These are phyloP conservation scores for Ectemnius continuus DNA, from an alignment of 2,888 invertebrate species.

Conservation along the genomic window DNA sequence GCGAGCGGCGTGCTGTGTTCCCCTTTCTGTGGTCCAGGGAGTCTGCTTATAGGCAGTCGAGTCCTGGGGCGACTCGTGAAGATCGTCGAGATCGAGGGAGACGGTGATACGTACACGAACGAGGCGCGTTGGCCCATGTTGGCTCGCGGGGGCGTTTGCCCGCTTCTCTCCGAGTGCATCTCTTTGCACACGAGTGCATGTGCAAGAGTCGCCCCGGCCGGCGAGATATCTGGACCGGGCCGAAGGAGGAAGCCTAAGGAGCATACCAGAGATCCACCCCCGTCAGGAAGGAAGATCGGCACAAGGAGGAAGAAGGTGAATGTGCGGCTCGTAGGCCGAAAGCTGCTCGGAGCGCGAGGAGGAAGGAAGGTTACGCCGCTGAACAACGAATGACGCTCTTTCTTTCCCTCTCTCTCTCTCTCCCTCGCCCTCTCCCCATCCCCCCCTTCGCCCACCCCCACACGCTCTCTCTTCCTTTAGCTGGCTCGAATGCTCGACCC, in stretches of 20 bases:
- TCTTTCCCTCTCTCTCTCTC: constrained; percentile 8
- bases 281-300: constrained; percentile 3
- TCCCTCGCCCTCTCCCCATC: constrained; percentile 30
- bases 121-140: constrained; percentile 60
- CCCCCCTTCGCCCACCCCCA: no score
- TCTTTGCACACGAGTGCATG: constrained; percentile 47
- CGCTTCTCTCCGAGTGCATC: constrained; percentile 34
- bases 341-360: constrained; percentile 39
- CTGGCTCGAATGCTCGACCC: neutral
- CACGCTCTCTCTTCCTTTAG: constrained; percentile 15
- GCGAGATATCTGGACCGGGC: constrained; percentile 25
- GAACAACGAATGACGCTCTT: constrained; percentile 50
- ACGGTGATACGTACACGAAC: constrained; percentile 57
- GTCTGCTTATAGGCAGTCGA: constrained; percentile 64
- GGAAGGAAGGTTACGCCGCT: constrained; percentile 31
- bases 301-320: constrained; percentile 37
- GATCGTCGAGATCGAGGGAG: constrained; percentile 70
- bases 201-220: constrained; percentile 43
- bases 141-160: constrained; percentile 77
- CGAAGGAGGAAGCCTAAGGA: neutral
- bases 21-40: constrained; percentile 56
- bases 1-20: constrained; percentile 27
- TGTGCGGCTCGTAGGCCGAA: constrained; percentile 25
- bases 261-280: neutral
- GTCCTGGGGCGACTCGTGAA: constrained; percentile 69